Percentiles rank a stretch among this genome's conserved stretches.
phyloP scores from a whole-genome alignment of 2,888 invertebrate species.

The Argynnis bischoffii region DNA sequence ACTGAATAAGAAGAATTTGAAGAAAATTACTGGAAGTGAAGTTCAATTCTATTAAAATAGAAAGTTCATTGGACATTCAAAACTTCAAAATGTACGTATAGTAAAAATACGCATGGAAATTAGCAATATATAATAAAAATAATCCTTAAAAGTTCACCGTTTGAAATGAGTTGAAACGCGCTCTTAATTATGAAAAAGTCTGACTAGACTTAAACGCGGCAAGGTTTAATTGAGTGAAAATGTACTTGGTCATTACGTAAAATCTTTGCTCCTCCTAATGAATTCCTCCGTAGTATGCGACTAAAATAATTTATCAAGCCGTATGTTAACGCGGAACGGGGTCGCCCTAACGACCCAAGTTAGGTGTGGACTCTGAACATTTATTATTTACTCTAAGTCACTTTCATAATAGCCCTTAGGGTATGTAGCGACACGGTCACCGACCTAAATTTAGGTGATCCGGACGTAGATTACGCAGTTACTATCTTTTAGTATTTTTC shows the following conservation, averaged over 20 bases:
- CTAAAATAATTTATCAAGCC: constrained; percentile 41
- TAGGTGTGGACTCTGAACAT: constrained; percentile 53
- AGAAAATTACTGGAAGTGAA: too few relatives aligned
- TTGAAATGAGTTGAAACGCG: constrained; percentile 20
- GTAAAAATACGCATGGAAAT: neutral
- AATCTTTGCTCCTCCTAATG: constrained; percentile 36
- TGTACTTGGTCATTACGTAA: constrained; percentile 31
- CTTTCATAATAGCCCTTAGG: constrained; percentile 37
- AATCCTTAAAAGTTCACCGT: constrained; percentile 16
- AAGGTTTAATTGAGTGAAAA: constrained; percentile 34
- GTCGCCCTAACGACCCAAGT: constrained; percentile 56
- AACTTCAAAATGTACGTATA: too few relatives aligned
- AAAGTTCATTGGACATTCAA: too few relatives aligned
- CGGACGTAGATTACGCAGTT: constrained; percentile 21
- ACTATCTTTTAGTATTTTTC: constrained; percentile 11
- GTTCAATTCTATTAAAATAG: too few relatives aligned
- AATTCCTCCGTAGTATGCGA: constrained; percentile 37
- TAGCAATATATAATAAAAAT: constrained; percentile 1
- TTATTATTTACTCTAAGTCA: constrained; percentile 55
- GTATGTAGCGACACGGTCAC: constrained; percentile 32
- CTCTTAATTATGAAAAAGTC: constrained; percentile 30
- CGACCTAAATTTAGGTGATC: constrained; percentile 28
- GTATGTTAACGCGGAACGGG: constrained; percentile 46
- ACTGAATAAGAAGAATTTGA: too few relatives aligned
- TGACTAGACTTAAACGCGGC: constrained; percentile 27